Percentiles rank a stretch among this genome's conserved stretches.
Conservation (phyloP, 2,888 invertebrate genomes). For the Temnothorax ravouxi region DNA sequence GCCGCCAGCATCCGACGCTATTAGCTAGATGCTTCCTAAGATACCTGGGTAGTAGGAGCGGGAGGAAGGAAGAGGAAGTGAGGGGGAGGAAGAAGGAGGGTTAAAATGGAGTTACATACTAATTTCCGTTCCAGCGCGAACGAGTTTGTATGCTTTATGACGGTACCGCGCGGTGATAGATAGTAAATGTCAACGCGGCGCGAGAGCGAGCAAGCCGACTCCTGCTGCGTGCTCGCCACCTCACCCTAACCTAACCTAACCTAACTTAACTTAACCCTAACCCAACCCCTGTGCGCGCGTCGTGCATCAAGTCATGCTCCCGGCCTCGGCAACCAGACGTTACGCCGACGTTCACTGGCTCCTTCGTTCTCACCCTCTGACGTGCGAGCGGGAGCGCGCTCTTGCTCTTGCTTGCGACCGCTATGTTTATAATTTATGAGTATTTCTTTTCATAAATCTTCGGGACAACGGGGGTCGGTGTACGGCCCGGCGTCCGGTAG, state of each 20-base stretch:
- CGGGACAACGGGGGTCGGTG: conserved; percentile 54
- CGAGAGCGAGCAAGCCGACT: conserved; percentile 19
- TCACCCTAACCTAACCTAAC: conserved; percentile 10
- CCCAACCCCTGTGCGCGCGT: conserved; percentile 56
- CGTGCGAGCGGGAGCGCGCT: conserved; percentile 32
- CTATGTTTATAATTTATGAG: conserved; percentile 77
- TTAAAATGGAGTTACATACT: conserved; percentile 66
- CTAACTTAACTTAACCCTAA: neutral
- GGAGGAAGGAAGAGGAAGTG: conserved; percentile 20
- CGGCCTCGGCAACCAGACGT: conserved; percentile 36
- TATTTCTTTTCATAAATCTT: conserved; percentile 79
- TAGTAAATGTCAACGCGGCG: conserved; percentile 68
- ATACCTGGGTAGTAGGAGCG: conserved; percentile 45
- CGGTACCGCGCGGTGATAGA: conserved; percentile 69
- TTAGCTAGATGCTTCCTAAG: conserved; percentile 60
- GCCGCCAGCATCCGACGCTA: conserved; percentile 49
- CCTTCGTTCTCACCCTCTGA: neutral
- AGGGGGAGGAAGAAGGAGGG: conserved; percentile 4
- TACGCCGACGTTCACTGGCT: neutral
- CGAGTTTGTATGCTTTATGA: conserved; percentile 72
- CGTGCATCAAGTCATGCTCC: conserved; percentile 67
- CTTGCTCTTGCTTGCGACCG: conserved; percentile 47
- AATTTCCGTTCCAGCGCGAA: conserved; percentile 66
- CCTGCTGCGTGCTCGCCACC: conserved; percentile 31
- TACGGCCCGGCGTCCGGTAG: conserved; percentile 48